Base-by-base conservation (phyloP, 2,888 invertebrate genomes). In the Idaea biselata region DNA sequence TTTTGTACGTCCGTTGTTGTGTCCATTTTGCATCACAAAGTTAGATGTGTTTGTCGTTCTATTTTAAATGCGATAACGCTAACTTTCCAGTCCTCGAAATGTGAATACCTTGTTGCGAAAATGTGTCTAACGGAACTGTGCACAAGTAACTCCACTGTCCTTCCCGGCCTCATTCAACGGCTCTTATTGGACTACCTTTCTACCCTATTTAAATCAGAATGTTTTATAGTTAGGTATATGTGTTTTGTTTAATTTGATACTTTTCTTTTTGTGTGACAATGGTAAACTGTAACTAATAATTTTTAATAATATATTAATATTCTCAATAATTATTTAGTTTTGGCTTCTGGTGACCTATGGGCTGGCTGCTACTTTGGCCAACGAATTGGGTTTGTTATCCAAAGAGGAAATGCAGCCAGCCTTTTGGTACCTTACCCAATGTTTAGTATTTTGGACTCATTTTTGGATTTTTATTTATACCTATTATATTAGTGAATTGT, bases 21-120 rank as follows among this genome's bases (percentile, higher is more conserved):
- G 83, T 88, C 86, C 90, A 88, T 88, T 91, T 88, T 88, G 87
- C 86, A 89, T 91, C 91, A 87, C 88, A 89, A 91, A 92, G 91
- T 89, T 91, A 87, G 86, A 90, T 89, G 87, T 86, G 88, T 86
- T 85, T 87, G 89, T 86, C 88, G 90, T 89, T 88, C 89, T 88
- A 91, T 92, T 91, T 91, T 88, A 91, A 89, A 91, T 83, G 85
- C 91, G 91, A 91, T 91, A 92, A 91, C 87, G 89, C 88, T 83
- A 91, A 91, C 91, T 91, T 91, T 87, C 85, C 87, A 89, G 88
- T 87, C 83, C 90, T 91, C 90, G 86, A 91, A 92, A 92, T 92
- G 91, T 90, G 91, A 92, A 91, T 92, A 89, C 88, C 91, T 90
- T 92, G 91, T 92, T 87, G 91, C 83, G 89, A 91, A 91, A 92